phyloP scores from a whole-genome alignment of 1,140 invertebrate genomes.

The Drosophila paulistorum region DNA sequence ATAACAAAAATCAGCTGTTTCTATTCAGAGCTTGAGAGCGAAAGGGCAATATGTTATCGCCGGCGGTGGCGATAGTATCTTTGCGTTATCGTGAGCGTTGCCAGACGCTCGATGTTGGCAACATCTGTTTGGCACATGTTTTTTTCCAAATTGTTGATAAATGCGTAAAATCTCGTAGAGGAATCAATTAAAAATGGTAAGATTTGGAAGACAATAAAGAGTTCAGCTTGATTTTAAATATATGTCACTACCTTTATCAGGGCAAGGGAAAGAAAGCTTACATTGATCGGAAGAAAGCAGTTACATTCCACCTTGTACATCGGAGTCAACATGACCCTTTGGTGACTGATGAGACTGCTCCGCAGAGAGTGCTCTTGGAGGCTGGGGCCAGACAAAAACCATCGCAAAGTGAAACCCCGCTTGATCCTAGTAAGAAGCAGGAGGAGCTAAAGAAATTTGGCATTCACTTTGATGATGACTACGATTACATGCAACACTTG shows the following conservation, averaged over 20 bases:
- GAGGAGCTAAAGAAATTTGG: conserved; percentile 95
- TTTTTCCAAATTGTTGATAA: not conserved
- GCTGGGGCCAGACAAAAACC: conserved; percentile 56
- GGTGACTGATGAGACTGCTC: conserved; percentile 93
- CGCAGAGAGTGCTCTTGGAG: conserved; percentile 91
- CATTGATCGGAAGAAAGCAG: conserved; percentile 95
- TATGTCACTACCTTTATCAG: conserved; percentile 74
- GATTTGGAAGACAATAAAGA: not conserved
- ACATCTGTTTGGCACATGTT: not conserved
- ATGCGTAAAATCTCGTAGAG: not conserved
- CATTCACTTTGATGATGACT: conserved; percentile 98
- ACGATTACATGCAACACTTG: conserved; percentile 97
- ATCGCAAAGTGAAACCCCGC: conserved; percentile 31
- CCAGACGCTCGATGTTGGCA: not conserved
- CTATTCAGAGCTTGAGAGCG: too few species aligned
- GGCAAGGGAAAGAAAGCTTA: conserved; percentile 92
- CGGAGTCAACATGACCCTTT: conserved; percentile 96
- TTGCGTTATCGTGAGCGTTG: not conserved
- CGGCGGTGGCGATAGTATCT: too few species aligned
- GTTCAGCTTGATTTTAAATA: not conserved
- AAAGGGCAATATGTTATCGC: too few species aligned
- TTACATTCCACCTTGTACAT: conserved; percentile 96
- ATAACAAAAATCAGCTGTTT: too few species aligned
- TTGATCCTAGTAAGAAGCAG: conserved; percentile 85
- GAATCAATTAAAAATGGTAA: not conserved